Base-by-base conservation (phyloP, 1,140 invertebrate species). In the Aricia agestis region DNA sequence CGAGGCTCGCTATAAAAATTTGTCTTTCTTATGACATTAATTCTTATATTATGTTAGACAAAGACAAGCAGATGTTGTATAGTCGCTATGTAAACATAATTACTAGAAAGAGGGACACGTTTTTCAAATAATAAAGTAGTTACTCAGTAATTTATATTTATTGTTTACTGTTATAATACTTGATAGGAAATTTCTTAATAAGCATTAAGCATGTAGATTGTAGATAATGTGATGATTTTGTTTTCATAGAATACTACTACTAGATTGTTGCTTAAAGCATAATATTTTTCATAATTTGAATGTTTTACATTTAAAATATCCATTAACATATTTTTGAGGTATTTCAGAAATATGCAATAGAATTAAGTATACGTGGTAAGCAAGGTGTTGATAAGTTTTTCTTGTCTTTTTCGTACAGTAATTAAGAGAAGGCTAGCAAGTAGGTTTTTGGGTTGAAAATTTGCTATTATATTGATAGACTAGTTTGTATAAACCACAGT, bases 81-180 rank as follows among this genome's bases (percentile, higher is more conserved):
- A 1, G 1, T 1, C 3, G 25, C n/a, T 25, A 25, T 1, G 25
- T 25, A 36, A 2, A 36, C 36, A 36, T 36, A 36, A 36, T 36
- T 36, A 36, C 6, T 36, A 36, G 7, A 36, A 36, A 36, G 36
- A 36, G 5, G 36, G 36, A 68, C 17, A 68, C n/a, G n/a, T 17
- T 31, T 68, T 68, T n/a, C 45, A 52, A 52, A 52, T 52, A 52
- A 13, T 9, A n/a, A n/a, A n/a, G n/a, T n/a, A n/a, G n/a, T n/a
- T 52, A 52, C 9, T 52, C 13, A 13, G 9, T 15, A 52, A 52
- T 3, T 52, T 52, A 11, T 13, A 3, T 11, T 13, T 52, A 13
- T 52, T 52, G 11, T 52, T 52, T 9, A 42, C 41, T 52, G 45
- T 52, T 52, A 52, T 15, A 13, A 13, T 52, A 13, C 45, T 9